These are phyloP conservation scores for Atta texana DNA, from an alignment of 1,140 invertebrate species.

Conservation along the genomic window DNA sequence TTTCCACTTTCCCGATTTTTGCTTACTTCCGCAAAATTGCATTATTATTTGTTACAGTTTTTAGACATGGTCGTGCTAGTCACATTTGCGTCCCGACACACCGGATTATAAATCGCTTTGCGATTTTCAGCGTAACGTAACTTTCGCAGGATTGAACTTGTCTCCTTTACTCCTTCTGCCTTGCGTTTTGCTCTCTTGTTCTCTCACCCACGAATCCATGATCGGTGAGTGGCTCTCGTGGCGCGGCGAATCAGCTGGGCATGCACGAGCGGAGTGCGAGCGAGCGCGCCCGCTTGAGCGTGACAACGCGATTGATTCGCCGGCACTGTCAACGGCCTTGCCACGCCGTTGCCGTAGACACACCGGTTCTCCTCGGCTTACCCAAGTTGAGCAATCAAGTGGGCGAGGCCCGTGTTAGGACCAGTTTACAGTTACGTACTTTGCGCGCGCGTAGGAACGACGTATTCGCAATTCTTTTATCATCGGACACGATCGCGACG, in stretches of 20 bases:
- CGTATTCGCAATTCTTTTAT: constrained; percentile 42
- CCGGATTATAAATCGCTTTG: constrained; percentile 5
- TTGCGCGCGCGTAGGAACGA: constrained; percentile 1
- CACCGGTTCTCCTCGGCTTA: constrained; percentile 71
- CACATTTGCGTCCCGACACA: neutral
- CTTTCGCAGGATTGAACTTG: constrained; percentile 25
- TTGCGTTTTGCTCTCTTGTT: neutral
- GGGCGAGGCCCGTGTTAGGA: constrained; percentile 70
- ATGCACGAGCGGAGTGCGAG: constrained; percentile 59
- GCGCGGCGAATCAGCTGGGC: constrained; percentile 66
- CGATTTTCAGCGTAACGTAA: constrained; percentile 37
- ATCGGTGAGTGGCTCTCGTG: constrained; percentile 14
- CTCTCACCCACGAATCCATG: constrained; percentile 26
- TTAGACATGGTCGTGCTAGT: constrained; percentile 11
- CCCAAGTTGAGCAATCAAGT: constrained; percentile 70
- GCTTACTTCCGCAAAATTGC: constrained; percentile 2
- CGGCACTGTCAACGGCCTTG: constrained; percentile 71
- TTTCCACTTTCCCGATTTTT: constrained; percentile 6
- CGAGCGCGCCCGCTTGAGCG: constrained; percentile 56
- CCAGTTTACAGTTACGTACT: constrained; percentile 72
- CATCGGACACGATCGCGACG: constrained; percentile 1
- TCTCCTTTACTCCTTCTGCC: constrained; percentile 22
- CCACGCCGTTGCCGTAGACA: constrained; percentile 38
- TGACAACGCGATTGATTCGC: constrained; percentile 72
- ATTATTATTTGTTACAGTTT: constrained; percentile 15